Conservation (phyloP, 2,888 invertebrate genomes). For the Lycophotia porphyrea region DNA sequence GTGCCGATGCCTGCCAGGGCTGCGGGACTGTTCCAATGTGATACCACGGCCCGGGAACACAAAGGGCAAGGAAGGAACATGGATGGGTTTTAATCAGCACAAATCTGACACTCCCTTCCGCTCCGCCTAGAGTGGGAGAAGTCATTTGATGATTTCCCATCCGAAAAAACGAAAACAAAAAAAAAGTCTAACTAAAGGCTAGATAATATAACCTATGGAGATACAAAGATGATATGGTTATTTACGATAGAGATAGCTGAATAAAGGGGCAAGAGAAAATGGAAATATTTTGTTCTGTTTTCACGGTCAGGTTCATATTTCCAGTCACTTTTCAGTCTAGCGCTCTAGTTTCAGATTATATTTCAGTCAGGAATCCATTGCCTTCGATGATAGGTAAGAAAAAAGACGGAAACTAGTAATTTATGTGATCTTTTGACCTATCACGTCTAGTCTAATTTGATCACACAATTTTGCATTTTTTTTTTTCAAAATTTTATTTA, state of each 20-base stretch:
- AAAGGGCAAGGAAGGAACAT: too few relatives aligned
- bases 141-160: too few relatives aligned
- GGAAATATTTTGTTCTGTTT: not conserved
- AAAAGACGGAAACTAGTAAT: not conserved
- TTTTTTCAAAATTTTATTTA: not conserved
- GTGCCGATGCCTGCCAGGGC: too few relatives aligned
- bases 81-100: too few relatives aligned
- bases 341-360: constrained; percentile 5
- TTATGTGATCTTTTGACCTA: constrained; percentile 11
- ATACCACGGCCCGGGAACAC: too few relatives aligned
- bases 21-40: too few relatives aligned
- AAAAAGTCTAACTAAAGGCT: not conserved
- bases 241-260: not conserved
- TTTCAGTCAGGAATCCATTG: not conserved
- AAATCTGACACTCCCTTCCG: too few relatives aligned
- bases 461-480: not conserved
- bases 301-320: not conserved
- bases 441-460: constrained; percentile 3
- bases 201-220: not conserved
- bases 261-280: not conserved
- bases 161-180: too few relatives aligned
- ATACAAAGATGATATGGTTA: not conserved
- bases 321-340: not conserved
- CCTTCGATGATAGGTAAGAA: not conserved
- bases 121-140: too few relatives aligned